Conservation (phyloP, 2,113 vertebrate species). For the Gadus macrocephalus region DNA sequence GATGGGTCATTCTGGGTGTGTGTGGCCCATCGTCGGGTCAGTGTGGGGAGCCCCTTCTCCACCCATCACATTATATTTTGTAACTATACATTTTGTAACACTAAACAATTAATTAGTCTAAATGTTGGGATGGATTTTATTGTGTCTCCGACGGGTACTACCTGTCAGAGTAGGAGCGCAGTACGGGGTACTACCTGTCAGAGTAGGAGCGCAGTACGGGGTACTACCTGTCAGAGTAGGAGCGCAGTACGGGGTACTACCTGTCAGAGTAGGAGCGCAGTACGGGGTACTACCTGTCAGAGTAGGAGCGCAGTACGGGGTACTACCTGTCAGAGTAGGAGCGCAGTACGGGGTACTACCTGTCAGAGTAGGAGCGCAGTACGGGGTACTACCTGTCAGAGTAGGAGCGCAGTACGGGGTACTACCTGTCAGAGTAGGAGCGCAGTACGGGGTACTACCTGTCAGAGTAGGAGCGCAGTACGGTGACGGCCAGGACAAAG, state of each 20-base stretch:
- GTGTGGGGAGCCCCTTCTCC: no score
- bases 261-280: slow-evolving; percentile 76
- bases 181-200: no score
- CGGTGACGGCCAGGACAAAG: slow-evolving; percentile 89
- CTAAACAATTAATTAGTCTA: no score
- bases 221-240: slow-evolving; percentile 78
- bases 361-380: slow-evolving; percentile 76
- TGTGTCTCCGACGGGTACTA: slow-evolving; percentile 43
- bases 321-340: slow-evolving; percentile 64
- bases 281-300: slow-evolving; percentile 86
- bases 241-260: slow-evolving; percentile 67
- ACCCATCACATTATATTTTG: no score
- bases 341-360: slow-evolving; percentile 82
- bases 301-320: slow-evolving; percentile 69
- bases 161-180: slow-evolving; percentile 78
- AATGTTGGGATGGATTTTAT: no score
- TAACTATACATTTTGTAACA: no score
- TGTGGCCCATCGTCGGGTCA: no score
- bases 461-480: slow-evolving; percentile 79
- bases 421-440: slow-evolving; percentile 79
- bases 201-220: no score
- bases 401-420: slow-evolving; percentile 79
- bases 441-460: slow-evolving; percentile 67
- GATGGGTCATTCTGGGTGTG: no score
- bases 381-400: slow-evolving; percentile 48